phyloP scores from a whole-genome alignment of 1,140 invertebrate species.

The Microplitis demolitor region DNA sequence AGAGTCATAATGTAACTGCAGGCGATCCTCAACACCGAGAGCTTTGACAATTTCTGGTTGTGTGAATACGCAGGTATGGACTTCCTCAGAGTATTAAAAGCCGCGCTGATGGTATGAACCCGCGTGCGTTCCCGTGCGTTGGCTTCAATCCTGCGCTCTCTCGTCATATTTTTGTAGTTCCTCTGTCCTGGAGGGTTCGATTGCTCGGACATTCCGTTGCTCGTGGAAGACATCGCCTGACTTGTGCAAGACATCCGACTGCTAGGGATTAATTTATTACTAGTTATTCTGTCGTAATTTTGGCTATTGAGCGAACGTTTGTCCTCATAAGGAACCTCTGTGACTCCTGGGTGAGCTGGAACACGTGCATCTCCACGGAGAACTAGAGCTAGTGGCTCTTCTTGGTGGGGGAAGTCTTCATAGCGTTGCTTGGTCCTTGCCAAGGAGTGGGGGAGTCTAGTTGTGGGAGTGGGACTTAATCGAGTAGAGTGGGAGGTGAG shows the following conservation, averaged over 20 bases:
- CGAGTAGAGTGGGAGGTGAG: too few relatives aligned
- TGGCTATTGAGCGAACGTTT: too few relatives aligned
- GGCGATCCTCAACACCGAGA: conserved; percentile 89
- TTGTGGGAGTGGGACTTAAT: too few relatives aligned
- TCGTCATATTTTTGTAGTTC: conserved; percentile 95
- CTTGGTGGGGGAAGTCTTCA: conserved; percentile 38
- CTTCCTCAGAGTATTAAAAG: conserved; percentile 85
- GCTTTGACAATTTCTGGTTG: conserved; percentile 90
- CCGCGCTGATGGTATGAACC: conserved; percentile 93
- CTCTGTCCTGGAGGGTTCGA: conserved; percentile 65
- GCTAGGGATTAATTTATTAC: neutral
- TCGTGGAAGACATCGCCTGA: conserved; percentile 11
- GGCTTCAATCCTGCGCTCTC: conserved; percentile 88
- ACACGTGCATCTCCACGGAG: conserved; percentile 60
- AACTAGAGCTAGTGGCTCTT: conserved; percentile 61
- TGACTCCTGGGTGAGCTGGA: conserved; percentile 62
- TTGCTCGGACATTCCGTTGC: conserved; percentile 19
- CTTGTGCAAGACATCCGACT: neutral
- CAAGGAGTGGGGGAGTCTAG: too few relatives aligned
- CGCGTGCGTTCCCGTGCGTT: conserved; percentile 90
- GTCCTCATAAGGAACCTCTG: conserved; percentile 22
- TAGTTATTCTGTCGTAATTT: too few relatives aligned
- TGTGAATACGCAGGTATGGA: conserved; percentile 89
- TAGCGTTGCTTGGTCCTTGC: too few relatives aligned
- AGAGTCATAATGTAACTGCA: conserved; percentile 89